phyloP scores from a whole-genome alignment of 2,113 vertebrate genomes.

The Procavia capensis region DNA sequence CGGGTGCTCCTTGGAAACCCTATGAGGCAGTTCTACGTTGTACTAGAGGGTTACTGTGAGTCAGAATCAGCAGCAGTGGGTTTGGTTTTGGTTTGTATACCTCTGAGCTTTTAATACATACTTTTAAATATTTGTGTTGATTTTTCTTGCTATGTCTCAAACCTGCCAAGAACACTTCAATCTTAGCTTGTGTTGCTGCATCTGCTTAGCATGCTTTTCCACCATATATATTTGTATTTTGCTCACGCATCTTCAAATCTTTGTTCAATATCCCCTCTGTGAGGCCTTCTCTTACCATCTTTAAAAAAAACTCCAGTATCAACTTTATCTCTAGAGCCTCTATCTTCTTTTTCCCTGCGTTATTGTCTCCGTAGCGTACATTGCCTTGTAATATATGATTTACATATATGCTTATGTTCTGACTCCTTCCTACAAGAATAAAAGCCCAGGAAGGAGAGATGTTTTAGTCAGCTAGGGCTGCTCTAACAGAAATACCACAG shows the following conservation, averaged over 20 bases:
- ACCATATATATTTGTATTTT: neutral
- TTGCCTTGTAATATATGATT: neutral
- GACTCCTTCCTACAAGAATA: neutral
- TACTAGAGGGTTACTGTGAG: too few relatives aligned
- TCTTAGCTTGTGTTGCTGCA: neutral
- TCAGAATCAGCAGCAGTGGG: too few relatives aligned
- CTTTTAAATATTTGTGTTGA: neutral
- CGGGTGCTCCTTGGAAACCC: too few relatives aligned
- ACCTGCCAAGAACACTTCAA: fast-evolving
- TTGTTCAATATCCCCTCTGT: neutral
- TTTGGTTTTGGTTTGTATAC: too few relatives aligned
- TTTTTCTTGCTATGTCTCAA: neutral
- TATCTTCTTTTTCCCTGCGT: neutral
- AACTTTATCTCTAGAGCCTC: neutral
- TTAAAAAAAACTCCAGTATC: neutral
- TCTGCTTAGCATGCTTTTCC: neutral
- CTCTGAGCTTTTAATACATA: neutral
- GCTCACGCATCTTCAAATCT: neutral
- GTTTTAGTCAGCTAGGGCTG: too few relatives aligned
- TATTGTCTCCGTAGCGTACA: neutral
- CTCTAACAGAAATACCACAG: too few relatives aligned
- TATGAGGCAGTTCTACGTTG: too few relatives aligned
- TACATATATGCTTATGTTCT: neutral
- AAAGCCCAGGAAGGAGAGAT: neutral
- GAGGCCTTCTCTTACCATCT: neutral